Evolutionary conservation across 2,113 vertebrate genomes (phyloP).

Genomic region (Hypomesus transpacificus): DNA sequence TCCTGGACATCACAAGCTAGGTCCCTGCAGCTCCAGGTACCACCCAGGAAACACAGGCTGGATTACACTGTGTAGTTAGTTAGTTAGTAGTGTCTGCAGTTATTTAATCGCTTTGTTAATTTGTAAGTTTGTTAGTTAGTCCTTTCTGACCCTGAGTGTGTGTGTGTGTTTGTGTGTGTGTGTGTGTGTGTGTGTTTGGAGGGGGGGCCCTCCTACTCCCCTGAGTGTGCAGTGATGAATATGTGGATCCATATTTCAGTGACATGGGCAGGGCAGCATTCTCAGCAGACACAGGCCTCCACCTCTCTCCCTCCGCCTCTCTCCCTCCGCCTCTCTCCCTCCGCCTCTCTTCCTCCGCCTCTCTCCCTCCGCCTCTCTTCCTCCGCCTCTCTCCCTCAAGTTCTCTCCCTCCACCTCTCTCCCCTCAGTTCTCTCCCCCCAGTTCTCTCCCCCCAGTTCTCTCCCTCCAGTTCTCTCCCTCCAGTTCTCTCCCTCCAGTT

Average conservation of each 20-base stretch:
- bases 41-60: too few species aligned
- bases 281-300: conserved; percentile 28
- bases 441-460: background rate
- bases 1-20: too few species aligned
- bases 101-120: too few species aligned
- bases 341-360: background rate
- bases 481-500: background rate
- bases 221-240: background rate
- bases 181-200: too few species aligned
- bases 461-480: background rate
- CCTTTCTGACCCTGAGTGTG: too few species aligned
- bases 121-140: too few species aligned
- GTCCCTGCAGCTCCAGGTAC: too few species aligned
- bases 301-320: background rate
- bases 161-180: background rate
- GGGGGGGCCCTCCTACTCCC: background rate
- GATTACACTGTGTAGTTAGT: too few species aligned
- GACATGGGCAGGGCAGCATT: conserved; percentile 11
- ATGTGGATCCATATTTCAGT: conserved; percentile 9
- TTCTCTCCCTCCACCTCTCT: background rate
- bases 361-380: background rate
- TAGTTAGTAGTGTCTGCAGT: too few species aligned
- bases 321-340: background rate
- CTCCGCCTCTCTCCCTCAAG: background rate
- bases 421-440: background rate